Evolutionary conservation across 2,888 invertebrate genomes (phyloP).

Genomic region (Hemithea aestivaria): DNA sequence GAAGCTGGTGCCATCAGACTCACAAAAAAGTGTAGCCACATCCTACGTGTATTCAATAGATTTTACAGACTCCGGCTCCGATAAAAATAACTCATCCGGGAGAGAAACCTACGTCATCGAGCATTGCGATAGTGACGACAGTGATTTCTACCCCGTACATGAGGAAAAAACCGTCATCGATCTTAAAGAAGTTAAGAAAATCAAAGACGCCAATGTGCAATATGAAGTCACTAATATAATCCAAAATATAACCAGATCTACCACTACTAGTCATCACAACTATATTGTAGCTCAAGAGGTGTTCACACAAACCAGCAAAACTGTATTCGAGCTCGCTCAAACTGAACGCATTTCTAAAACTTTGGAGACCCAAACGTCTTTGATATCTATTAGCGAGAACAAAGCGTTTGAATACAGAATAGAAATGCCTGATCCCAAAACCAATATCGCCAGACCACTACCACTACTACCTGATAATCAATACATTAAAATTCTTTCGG

Average conservation of each 20-base stretch:
- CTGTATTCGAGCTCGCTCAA: slow-evolving; percentile 72
- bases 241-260: slow-evolving; percentile 28
- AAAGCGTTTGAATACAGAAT: slow-evolving; percentile 52
- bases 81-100: slow-evolving; percentile 60
- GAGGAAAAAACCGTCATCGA: slow-evolving; percentile 35
- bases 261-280: slow-evolving; percentile 33
- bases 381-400: slow-evolving; percentile 54
- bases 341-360: slow-evolving; percentile 39
- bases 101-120: slow-evolving; percentile 66
- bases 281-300: slow-evolving; percentile 53
- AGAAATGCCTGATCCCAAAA: slow-evolving; percentile 31
- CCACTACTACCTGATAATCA: slow-evolving; percentile 6
- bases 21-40: slow-evolving; percentile 66
- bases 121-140: slow-evolving; percentile 54
- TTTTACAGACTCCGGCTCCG: slow-evolving; percentile 63
- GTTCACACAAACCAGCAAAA: slow-evolving; percentile 80
- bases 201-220: slow-evolving; percentile 26
- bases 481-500: slow-evolving; percentile 15
- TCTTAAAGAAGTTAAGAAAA: slow-evolving; percentile 29
- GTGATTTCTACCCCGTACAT: slow-evolving; percentile 43
- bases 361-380: slow-evolving; percentile 66
- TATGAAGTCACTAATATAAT: slow-evolving; percentile 23
- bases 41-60: slow-evolving; percentile 59
- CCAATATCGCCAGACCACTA: slow-evolving; percentile 2
- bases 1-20: slow-evolving; percentile 48